Base-by-base conservation (phyloP, 35 echinoderm and acorn worm genomes). In the Chiridota heheva region DNA sequence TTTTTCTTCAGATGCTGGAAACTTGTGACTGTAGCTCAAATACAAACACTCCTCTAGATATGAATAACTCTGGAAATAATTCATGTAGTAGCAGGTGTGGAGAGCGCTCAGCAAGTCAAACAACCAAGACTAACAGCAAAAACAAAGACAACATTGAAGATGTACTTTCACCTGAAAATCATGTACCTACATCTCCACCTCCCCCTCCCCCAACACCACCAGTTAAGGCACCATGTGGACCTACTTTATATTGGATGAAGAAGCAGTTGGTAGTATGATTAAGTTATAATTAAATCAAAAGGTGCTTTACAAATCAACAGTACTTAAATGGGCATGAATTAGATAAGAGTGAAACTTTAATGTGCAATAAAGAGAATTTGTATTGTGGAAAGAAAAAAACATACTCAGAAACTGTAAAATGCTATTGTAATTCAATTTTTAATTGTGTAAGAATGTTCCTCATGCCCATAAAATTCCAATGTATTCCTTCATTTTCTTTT, bases 161-260 rank as follows among this genome's bases (percentile, higher is more conserved):
- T 29, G 41, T 41, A 26, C 44, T 44, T 28, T n/a, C n/a, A 41
- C 28, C 48, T 77, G 1, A 58, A 20, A 5, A 33, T 6, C 69
- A 85, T n/a, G 38, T 57, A 64, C 88, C 89, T 32, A 82, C 89
- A 43, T 83, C 89, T n/a, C 89, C 86, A 24, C 76, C 86, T 7
- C 86, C 86, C 1, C 86, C 86, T 0, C 86, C 74, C 65, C 82
- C 81, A 7, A 47, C 84, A 16, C 74, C 69, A 20, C 39, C 48
- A 36, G 51, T 63, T 5, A 24, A 24, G 20, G 37, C 40, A 7
- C 2, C 32, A 12, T 58, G 70, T 32, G 39, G 38, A 20, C 30
- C 63, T 26, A 49, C 24, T 16, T 20, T 86, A n/a, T 60, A 62
- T 51, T 91, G 89, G 89, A 71, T 91, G 82, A 86, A 40, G 33